phyloP scores from a whole-genome alignment of 2,113 vertebrate genomes.

The Chionomys nivalis region DNA sequence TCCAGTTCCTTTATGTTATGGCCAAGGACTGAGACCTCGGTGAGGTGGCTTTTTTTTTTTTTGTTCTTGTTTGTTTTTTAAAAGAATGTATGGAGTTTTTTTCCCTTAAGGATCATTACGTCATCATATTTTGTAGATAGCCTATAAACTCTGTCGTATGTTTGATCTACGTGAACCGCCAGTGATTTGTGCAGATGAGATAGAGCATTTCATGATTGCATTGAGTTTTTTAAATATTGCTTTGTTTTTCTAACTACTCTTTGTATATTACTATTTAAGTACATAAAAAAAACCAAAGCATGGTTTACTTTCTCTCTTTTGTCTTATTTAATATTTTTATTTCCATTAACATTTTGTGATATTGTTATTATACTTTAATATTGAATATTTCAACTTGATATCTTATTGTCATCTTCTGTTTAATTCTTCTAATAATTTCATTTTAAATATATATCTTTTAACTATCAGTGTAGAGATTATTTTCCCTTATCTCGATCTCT shows the following conservation, averaged over 20 bases:
- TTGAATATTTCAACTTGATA: background rate
- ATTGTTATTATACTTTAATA: background rate
- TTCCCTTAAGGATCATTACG: background rate
- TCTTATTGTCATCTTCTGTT: constrained; percentile 39
- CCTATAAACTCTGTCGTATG: background rate
- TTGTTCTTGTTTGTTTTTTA: constrained; percentile 25
- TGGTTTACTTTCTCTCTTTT: background rate
- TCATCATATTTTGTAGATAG: background rate
- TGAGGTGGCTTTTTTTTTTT: background rate
- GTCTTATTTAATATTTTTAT: background rate
- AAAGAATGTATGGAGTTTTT: background rate
- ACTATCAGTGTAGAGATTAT: background rate
- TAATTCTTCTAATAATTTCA: constrained; percentile 27
- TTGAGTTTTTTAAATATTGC: background rate
- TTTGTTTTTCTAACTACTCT: constrained; percentile 1
- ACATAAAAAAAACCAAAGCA: background rate
- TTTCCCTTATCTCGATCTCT: background rate
- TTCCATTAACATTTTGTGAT: constrained; percentile 12
- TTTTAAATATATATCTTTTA: background rate
- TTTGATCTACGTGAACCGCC: background rate
- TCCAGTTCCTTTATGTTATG: background rate
- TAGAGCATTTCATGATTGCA: background rate
- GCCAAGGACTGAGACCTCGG: background rate
- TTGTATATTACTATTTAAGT: background rate
- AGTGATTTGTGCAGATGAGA: background rate